These are phyloP conservation scores for Peromyscus leucopus DNA, from an alignment of 2,113 vertebrate genomes.

Conservation along the genomic window DNA sequence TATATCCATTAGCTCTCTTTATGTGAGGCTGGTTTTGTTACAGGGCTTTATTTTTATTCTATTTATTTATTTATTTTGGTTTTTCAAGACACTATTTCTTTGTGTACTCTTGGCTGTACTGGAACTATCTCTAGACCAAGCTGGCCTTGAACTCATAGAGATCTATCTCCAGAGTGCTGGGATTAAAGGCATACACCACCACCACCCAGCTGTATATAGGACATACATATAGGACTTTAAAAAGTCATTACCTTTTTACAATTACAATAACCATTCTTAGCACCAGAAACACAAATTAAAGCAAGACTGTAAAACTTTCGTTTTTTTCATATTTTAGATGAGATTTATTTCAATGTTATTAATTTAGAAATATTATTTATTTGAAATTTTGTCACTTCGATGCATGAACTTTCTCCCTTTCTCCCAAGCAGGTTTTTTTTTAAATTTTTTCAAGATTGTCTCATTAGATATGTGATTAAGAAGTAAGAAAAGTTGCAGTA, in stretches of 20 bases:
- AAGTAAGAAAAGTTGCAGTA: background rate
- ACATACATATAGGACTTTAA: background rate
- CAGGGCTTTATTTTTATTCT: background rate
- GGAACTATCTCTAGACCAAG: background rate
- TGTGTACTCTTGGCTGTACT: background rate
- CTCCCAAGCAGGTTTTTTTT: background rate
- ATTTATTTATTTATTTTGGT: background rate
- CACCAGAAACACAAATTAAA: constrained; percentile 17
- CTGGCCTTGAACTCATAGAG: background rate
- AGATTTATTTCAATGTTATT: constrained; percentile 7
- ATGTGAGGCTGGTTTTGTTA: background rate
- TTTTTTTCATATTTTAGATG: constrained; percentile 49
- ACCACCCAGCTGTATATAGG: too few species aligned
- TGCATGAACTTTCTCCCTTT: background rate
- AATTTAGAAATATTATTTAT: background rate
- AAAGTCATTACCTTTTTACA: background rate
- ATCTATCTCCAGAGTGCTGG: background rate
- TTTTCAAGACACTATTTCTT: background rate
- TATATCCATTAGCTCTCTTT: constrained; percentile 32
- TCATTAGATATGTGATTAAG: background rate
- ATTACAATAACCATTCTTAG: constrained; percentile 35
- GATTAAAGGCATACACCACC: too few species aligned
- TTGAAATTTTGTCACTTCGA: constrained; percentile 30
- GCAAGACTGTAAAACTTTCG: background rate
- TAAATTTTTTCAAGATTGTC: background rate